phyloP scores from a whole-genome alignment of 2,113 vertebrate genomes.

The Pimephales promelas region DNA sequence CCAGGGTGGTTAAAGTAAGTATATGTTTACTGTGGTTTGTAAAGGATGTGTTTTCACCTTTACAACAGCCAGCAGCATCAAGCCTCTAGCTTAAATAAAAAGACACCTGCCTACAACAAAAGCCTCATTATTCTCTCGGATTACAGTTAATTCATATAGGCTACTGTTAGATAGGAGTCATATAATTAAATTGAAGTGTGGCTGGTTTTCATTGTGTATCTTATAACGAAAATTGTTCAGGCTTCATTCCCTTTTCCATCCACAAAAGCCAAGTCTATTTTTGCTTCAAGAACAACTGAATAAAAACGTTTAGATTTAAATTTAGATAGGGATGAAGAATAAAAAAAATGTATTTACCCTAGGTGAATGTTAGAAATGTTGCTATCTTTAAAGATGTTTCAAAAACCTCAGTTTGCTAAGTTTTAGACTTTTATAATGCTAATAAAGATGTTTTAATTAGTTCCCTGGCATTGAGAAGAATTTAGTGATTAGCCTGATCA shows the following conservation, averaged over 20 bases:
- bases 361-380: background rate
- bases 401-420: background rate
- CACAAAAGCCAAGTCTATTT: background rate
- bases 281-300: background rate
- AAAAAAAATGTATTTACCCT: background rate
- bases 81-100: background rate
- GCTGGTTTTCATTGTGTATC: background rate
- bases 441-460: background rate
- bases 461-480: background rate
- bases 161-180: background rate
- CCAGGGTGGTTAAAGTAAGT: background rate
- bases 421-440: background rate
- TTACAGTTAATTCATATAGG: slow-evolving; percentile 11
- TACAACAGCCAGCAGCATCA: background rate
- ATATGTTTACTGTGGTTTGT: background rate
- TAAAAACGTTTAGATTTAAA: background rate
- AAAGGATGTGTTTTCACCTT: slow-evolving; percentile 17
- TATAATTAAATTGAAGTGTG: background rate
- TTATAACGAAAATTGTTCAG: background rate
- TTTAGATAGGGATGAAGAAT: background rate
- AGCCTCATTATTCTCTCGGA: background rate
- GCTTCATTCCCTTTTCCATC: background rate
- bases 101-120: background rate
- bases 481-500: background rate
- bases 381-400: background rate